Conservation (phyloP, 2,888 invertebrate species). For the Colletes collaris region DNA sequence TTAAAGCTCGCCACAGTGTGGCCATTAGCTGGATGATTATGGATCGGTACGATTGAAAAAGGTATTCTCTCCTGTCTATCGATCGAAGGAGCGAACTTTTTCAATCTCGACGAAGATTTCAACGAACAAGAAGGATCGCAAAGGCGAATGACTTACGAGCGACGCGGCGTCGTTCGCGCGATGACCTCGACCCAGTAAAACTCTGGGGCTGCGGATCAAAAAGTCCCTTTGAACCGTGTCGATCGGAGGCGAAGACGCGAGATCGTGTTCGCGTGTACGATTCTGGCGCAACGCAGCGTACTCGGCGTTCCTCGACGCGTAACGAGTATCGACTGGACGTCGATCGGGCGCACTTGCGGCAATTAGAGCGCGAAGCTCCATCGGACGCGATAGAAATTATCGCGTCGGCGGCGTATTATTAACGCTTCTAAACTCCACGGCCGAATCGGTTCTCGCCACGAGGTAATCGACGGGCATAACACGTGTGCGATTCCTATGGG, state of each 20-base stretch:
- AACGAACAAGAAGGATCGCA: no score
- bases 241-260: no score
- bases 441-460: slow-evolving; percentile 23
- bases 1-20: slow-evolving; percentile 9
- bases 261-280: no score
- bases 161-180: no score
- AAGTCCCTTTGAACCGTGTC: no score
- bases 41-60: slow-evolving; percentile 24
- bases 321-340: not conserved
- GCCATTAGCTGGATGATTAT: slow-evolving; percentile 25
- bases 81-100: not conserved
- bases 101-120: no score
- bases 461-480: slow-evolving; percentile 33
- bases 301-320: not conserved
- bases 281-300: no score
- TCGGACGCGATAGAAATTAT: slow-evolving; percentile 14
- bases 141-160: no score
- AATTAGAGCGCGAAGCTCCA: not conserved
- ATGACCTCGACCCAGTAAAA: no score
- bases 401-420: not conserved
- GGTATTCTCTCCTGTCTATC: not conserved
- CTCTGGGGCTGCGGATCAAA: no score
- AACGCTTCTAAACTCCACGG: slow-evolving; percentile 22
- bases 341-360: not conserved
- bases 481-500: slow-evolving; percentile 23